phyloP scores from a whole-genome alignment of 2,888 invertebrate genomes.

The Torymus aiolomorphi region DNA sequence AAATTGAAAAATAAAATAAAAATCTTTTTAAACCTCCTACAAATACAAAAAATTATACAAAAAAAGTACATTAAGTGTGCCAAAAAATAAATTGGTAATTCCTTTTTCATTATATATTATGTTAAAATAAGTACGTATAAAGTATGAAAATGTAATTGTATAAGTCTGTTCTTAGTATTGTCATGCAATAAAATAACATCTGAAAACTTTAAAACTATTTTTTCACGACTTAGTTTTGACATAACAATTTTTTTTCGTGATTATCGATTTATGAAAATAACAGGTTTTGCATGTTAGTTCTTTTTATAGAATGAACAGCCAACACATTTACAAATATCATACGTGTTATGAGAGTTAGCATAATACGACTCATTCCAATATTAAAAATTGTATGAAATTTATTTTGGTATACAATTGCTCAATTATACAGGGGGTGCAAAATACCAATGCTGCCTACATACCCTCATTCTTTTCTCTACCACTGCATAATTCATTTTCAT shows the following conservation, averaged over 20 bases:
- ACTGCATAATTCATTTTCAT: not conserved
- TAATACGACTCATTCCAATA: not conserved
- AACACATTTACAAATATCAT: slow-evolving; percentile 6
- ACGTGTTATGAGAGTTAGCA: slow-evolving; percentile 5
- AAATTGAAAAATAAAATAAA: not conserved
- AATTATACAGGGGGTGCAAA: slow-evolving; percentile 5
- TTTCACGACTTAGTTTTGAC: not conserved
- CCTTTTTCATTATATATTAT: too few relatives aligned
- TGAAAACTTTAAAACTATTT: too few relatives aligned
- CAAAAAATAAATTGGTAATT: too few relatives aligned
- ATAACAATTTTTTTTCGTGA: not conserved
- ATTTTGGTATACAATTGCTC: slow-evolving; percentile 14
- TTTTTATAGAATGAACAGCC: not conserved
- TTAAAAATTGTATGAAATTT: slow-evolving; percentile 38
- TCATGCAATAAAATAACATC: too few relatives aligned
- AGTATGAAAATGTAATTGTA: too few relatives aligned
- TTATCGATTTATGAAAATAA: not conserved
- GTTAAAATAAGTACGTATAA: too few relatives aligned
- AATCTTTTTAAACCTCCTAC: not conserved
- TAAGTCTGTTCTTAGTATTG: too few relatives aligned
- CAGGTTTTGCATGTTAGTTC: not conserved
- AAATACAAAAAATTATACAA: not conserved
- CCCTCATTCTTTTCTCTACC: too few relatives aligned
- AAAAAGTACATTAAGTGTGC: not conserved
- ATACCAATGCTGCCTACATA: not conserved